Conservation (phyloP, 2,797 vertebrate species). For the Anabas testudineus region DNA sequence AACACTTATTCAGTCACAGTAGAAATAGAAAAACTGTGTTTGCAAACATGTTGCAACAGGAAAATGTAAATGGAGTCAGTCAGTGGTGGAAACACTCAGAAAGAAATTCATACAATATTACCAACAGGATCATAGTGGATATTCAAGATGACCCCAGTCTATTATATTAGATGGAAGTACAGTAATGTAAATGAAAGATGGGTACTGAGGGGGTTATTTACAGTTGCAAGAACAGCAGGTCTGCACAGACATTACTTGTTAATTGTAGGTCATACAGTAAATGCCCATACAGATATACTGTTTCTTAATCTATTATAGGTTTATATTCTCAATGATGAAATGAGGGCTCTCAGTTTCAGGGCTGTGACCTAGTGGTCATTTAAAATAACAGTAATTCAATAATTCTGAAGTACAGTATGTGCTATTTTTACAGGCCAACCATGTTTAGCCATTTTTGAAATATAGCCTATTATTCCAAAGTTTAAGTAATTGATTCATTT, state of each 20-base stretch:
- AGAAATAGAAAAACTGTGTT: slow-evolving; percentile 7
- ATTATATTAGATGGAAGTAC: not conserved
- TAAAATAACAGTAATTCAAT: not conserved
- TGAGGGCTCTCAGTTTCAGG: no score
- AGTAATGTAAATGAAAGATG: not conserved
- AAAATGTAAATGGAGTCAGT: not conserved
- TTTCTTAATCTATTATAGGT: not conserved
- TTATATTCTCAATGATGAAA: not conserved
- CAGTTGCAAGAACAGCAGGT: not conserved
- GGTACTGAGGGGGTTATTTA: not conserved
- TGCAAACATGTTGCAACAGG: slow-evolving; percentile 19
- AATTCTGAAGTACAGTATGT: no score
- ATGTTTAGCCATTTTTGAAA: no score
- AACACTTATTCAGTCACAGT: slow-evolving; percentile 17
- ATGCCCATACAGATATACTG: not conserved
- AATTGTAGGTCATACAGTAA: not conserved
- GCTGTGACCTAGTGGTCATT: not conserved
- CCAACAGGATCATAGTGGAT: not conserved
- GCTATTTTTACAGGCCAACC: not conserved
- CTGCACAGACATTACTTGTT: not conserved
- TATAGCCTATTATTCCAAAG: no score
- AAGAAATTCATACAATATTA: not conserved
- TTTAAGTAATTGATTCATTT: no score
- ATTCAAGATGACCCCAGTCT: not conserved
- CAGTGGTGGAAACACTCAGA: not conserved